Base-by-base conservation (phyloP, 37 sponge, comb jelly and placozoan species). In the Petrosia ficiformis region DNA sequence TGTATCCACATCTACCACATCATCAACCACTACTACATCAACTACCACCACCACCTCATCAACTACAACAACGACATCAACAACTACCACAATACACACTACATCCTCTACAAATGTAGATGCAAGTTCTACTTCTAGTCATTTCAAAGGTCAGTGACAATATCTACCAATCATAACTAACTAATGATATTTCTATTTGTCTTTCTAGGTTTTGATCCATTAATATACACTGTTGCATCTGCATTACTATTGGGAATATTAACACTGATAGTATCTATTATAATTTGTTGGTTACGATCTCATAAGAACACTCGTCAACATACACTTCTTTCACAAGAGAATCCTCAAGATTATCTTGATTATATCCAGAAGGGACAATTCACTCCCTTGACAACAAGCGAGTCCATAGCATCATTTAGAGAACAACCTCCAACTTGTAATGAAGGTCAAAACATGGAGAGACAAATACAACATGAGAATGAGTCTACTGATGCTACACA, bases 341-440 rank as follows among this genome's bases (percentile, higher is more conserved):
- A 72, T 14, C 79, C 86, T 10, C 77, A 70, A 24, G 87, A 91
- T 56, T 91, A 91, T 73, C 56, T 91, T 16, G 91, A 91, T 67
- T 78, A 74, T 39, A 86, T 91, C 59, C 69, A 48, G 42, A 87
- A 91, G 3, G 42, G 71, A 1, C 82, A 91, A 38, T 86, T 91
- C 72, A 91, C 91, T 25, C 82, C 86, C 22, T 52, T 91, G 19
- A 91, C 91, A 39, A 78, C 76, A 44, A 86, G 68, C 41, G 84
- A 91, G 43, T 86, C 86, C 42, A 36, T 73, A 1, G 83, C 83
- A 0, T 91, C 91, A 10, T 36, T 86, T n/a, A 74, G 65, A 43
- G 87, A 91, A 48, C 48, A 80, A 39, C 91, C 91, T 31, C 91
- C 91, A 42, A 85, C 91, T 4, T 91, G 86, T 71, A 36, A 78